Conservation (phyloP, 2,888 invertebrate species). For the Bedellia somnulentella region DNA sequence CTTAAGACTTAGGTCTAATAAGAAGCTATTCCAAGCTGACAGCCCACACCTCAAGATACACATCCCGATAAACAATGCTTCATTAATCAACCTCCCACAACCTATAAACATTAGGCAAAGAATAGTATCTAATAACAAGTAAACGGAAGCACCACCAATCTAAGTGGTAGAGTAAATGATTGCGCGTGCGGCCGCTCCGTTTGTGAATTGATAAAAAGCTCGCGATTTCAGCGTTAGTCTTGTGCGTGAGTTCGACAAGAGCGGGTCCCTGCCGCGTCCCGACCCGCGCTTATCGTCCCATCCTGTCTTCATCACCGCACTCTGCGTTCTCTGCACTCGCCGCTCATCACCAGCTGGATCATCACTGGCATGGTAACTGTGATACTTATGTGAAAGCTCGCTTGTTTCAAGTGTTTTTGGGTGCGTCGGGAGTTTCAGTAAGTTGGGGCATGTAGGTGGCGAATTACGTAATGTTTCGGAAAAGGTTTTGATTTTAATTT, state of each 20-base stretch:
- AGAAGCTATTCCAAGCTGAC: too few species aligned
- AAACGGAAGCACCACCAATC: constrained; percentile 46
- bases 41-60: too few species aligned
- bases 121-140: constrained; percentile 26
- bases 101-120: constrained; percentile 35
- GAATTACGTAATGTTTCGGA: constrained; percentile 31
- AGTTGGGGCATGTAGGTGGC: constrained; percentile 33
- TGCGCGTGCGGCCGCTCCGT: constrained; percentile 33
- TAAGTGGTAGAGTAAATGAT: constrained; percentile 37
- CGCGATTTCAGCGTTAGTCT: constrained; percentile 42
- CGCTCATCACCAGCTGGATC: constrained; percentile 17
- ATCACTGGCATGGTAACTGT: constrained; percentile 52
- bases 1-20: too few species aligned
- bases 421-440: constrained; percentile 29
- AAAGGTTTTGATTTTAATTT: too few species aligned
- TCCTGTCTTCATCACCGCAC: constrained; percentile 15
- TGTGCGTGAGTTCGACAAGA: constrained; percentile 33
- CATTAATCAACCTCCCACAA: constrained; percentile 21
- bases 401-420: constrained; percentile 28
- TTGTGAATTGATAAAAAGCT: constrained; percentile 38
- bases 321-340: constrained; percentile 21
- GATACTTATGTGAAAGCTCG: too few species aligned
- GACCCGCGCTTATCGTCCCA: constrained; percentile 14
- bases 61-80: too few species aligned
- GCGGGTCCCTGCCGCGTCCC: constrained; percentile 23